A percentile compares a stretch with the other conserved stretches of the same genome.
phyloP scores from a whole-genome alignment of 2,113 vertebrate species.

The Carlito syrichta region DNA sequence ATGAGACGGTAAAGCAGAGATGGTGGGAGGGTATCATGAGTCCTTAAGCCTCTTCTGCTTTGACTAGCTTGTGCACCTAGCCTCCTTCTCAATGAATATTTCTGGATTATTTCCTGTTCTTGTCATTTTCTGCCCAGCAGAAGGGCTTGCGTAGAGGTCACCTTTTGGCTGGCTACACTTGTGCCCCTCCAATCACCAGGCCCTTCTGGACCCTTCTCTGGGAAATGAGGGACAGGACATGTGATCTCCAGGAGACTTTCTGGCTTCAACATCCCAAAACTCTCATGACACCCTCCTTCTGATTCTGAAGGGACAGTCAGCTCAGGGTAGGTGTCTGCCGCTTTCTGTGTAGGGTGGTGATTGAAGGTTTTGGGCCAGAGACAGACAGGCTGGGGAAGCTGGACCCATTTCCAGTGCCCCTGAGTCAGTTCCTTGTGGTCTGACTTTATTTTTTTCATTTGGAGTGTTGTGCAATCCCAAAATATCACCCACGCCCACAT shows the following conservation, averaged over 20 bases:
- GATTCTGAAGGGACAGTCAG: neutral
- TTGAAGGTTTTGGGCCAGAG: neutral
- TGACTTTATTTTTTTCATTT: conserved; percentile 3
- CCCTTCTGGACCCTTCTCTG: neutral
- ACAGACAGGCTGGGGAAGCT: neutral
- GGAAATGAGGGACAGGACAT: neutral
- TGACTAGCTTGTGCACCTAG: accelerated
- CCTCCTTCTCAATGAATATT: neutral
- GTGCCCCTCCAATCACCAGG: neutral
- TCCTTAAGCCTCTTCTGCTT: neutral
- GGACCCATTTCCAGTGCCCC: neutral
- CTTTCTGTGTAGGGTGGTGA: neutral
- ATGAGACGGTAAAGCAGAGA: neutral
- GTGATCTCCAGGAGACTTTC: neutral
- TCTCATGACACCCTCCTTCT: neutral
- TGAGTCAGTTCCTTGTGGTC: conserved; percentile 39
- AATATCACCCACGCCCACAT: neutral
- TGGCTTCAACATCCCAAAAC: neutral
- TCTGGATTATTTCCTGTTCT: neutral
- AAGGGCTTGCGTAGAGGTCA: neutral
- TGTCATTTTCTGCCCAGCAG: neutral
- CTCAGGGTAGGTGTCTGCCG: neutral
- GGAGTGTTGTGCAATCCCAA: conserved; percentile 42
- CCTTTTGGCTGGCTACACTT: neutral
- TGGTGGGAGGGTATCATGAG: neutral